Percentiles rank a stretch among this genome's conserved stretches.
Evolutionary conservation across 37 sponge, comb jelly and placozoan species (phyloP).

Genomic region (Aplysina aerophoba): DNA sequence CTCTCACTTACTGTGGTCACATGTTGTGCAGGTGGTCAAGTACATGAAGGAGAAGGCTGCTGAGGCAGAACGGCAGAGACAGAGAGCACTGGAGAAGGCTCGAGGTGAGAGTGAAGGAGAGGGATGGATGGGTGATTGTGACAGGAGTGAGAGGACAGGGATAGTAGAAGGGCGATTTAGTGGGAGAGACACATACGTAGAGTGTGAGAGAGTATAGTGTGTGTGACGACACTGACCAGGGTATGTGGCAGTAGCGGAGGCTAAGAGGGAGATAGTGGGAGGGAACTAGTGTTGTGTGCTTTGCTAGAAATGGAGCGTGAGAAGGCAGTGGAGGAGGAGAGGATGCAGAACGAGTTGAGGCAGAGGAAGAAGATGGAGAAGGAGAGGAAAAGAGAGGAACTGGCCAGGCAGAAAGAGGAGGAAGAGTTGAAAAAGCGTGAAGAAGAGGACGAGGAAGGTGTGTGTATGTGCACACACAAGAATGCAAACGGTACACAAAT

Average conservation of each 20-base stretch:
- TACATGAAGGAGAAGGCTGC: slow-evolving; percentile 62
- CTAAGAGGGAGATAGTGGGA: not conserved
- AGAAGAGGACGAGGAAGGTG: slow-evolving; percentile 8
- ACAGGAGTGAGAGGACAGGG: no score
- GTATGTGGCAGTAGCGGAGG: not conserved
- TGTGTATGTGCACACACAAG: not conserved
- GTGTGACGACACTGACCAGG: not conserved
- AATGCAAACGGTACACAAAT: not conserved
- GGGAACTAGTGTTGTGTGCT: not conserved
- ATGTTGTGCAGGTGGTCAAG: slow-evolving; percentile 44
- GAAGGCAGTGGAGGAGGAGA: slow-evolving; percentile 37
- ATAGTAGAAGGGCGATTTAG: no score
- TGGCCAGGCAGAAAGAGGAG: slow-evolving; percentile 25
- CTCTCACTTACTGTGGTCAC: no score
- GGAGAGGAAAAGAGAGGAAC: slow-evolving; percentile 22
- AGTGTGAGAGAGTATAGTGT: not conserved
- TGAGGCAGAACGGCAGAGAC: slow-evolving; percentile 60
- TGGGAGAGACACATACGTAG: not conserved
- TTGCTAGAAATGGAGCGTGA: slow-evolving; percentile 32
- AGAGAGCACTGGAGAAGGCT: slow-evolving; percentile 55
- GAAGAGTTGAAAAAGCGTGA: slow-evolving; percentile 22
- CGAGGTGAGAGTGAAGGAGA: slow-evolving; percentile 55
- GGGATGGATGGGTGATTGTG: no score
- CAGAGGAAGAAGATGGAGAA: slow-evolving; percentile 43
- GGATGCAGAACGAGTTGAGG: slow-evolving; percentile 27